These are phyloP conservation scores for Bombus superbus DNA, from an alignment of 1,140 invertebrate species.

Conservation along the genomic window DNA sequence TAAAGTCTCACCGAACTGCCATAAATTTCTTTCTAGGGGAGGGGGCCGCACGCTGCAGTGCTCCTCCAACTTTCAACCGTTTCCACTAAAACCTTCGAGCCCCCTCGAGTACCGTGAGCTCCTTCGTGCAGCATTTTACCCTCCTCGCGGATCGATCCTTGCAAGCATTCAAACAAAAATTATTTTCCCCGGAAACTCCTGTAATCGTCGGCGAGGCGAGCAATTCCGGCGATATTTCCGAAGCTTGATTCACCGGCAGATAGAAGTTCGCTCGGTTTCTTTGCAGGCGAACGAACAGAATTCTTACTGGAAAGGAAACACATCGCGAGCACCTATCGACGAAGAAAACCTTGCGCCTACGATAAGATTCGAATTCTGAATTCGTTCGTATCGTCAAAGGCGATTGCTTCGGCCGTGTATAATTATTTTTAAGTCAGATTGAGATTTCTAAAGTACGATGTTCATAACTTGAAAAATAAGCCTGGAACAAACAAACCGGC, in stretches of 20 bases:
- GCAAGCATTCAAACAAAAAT: conserved; percentile 67
- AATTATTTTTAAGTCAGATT: no score
- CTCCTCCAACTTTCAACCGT: conserved; percentile 75
- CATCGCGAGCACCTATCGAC: background rate
- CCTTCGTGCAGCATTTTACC: conserved; percentile 33
- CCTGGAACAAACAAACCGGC: no score
- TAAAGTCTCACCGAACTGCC: conserved; percentile 74
- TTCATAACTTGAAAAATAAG: no score
- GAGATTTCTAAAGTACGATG: no score
- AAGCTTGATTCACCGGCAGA: conserved; percentile 33
- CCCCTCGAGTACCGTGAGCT: conserved; percentile 65
- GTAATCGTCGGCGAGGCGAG: conserved; percentile 60
- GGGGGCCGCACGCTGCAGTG: conserved; percentile 54
- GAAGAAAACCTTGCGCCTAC: background rate
- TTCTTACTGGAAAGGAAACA: conserved; percentile 2
- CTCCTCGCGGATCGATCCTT: conserved; percentile 52
- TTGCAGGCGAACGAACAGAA: background rate
- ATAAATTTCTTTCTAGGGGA: conserved; percentile 75
- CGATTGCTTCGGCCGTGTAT: background rate
- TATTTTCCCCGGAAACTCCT: conserved; percentile 57
- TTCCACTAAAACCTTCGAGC: conserved; percentile 76
- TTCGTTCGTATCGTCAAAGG: background rate
- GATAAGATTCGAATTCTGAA: background rate
- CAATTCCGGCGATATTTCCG: conserved; percentile 52
- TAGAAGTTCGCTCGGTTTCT: conserved; percentile 44